Conservation (phyloP, 2,797 vertebrate species). For the Cirrhinus mrigala region DNA sequence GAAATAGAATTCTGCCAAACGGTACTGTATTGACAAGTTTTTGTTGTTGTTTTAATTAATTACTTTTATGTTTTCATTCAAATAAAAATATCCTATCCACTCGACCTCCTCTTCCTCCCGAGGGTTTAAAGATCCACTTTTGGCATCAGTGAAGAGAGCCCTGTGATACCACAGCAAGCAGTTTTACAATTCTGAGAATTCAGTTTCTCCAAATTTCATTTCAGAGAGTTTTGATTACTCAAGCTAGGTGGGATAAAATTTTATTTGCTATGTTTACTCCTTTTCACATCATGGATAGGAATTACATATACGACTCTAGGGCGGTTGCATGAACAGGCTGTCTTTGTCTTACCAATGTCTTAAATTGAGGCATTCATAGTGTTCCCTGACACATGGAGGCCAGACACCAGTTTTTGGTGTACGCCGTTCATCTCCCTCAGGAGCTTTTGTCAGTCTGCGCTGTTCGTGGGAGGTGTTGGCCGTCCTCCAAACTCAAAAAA, state of each 20-base stretch:
- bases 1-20: neutral
- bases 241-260: neutral
- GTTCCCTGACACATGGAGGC: conserved; percentile 10
- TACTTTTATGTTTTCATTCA: neutral
- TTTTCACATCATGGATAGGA: conserved; percentile 66
- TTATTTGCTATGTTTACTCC: conserved; percentile 17
- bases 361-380: conserved; percentile 26
- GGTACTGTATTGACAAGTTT: neutral
- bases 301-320: conserved; percentile 56
- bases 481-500: conserved; percentile 30
- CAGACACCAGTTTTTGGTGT: conserved; percentile 17
- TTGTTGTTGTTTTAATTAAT: neutral
- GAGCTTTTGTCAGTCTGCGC: conserved; percentile 14
- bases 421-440: neutral
- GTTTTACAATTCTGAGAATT: conserved; percentile 19
- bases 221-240: conserved; percentile 10
- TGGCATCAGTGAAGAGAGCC: neutral
- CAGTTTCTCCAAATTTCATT: conserved; percentile 34
- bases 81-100: conserved; percentile 45
- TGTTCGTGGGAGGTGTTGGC: conserved; percentile 38
- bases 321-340: conserved; percentile 61
- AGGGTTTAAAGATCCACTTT: conserved; percentile 24
- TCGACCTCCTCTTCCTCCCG: conserved; percentile 1
- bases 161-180: conserved; percentile 8
- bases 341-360: conserved; percentile 62